Evolutionary conservation across 1,140 invertebrate species (phyloP), one percentile per base, ranked within the genome.

Genomic region (Pseudomyrmex flavicornis): DNA sequence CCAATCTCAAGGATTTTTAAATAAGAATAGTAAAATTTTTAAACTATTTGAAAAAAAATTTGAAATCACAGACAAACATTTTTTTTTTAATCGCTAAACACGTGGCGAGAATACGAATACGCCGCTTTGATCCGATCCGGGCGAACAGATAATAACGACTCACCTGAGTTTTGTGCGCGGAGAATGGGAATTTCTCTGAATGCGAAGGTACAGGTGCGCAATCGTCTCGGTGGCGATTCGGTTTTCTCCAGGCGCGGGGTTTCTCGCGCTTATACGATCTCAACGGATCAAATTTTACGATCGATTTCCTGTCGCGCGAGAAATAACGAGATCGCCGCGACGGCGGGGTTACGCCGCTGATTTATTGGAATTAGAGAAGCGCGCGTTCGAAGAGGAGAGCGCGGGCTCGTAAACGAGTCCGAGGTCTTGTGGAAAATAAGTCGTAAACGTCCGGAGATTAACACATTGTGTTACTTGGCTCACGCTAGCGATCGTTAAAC

Each of bases 251-350:
- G 20, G 56, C 59, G 26, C 26, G 26, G 26, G 2, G 3, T 26
- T 26, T 26, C 26, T 73, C 52, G 20, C 17, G 68, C 72, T 83
- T 85, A 58, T 48, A 66, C 46, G 68, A 35, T 70, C 59, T 70
- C 59, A 17, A 70, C 17, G 80, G 88, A 89, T 90, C 74, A 88
- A 89, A 82, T 90, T 90, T 90, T 89, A 90, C 88, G 80, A 90
- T 89, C 80, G 66, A 90, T 90, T 90, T 89, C 84, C 88, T 88
- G 79, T 73, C 59, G 70, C 26, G 69, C 35, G 54, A 44, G 15
- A 73, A 76, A 66, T 83, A 88, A 89, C 70, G 82, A 74, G 79
- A 65, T 65, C 75, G 50, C 46, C 61, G 69, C 76, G 56, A 69
- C 70, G 63, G 5, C 35, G 35, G 5, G 66, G 26, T 12, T 10